Evolutionary conservation across 2,113 vertebrate species (phyloP), one percentile per base, ranked within the genome.

Genomic region (Setophaga petechia): DNA sequence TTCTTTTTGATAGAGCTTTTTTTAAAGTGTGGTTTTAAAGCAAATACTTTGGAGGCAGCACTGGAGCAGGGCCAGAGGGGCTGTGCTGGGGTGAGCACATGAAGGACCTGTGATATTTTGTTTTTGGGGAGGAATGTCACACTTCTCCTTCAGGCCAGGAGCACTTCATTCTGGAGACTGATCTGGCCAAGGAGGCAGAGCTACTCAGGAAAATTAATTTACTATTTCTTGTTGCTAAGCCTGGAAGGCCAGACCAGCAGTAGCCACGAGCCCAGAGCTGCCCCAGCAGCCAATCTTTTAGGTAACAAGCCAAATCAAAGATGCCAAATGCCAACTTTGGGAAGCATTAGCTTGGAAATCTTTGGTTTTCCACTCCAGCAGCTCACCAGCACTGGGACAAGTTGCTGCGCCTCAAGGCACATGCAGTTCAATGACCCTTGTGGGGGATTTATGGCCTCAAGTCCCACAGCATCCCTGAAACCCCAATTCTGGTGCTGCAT

Each of bases 351-450:
- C 71, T 85, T 61, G 84, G 30, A 61, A 89, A 71, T 49, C 20
- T n/a, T 77, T 69, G 63, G 28, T 17, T 76, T 62, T 43, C 67
- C 22, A 5, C 8, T 30, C 31, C 13, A 61, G 28, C 35, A 65
- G 21, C 20, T 44, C 78, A 30, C 44, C 67, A 86, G 66, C 52
- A 33, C 11, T 1, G 1, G 54, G 30, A 59, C 24, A 77, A 79
- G 22, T 19, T 86, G 58, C 63, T 37, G 33, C 39, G 35, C 13
- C 16, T 47, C 27, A 6, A 6, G 41, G 13, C 28, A 27, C 9
- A 5, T 0, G 6, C 14, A 12, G 25, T n/a, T 84, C 8, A 11
- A 39, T 33, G 22, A 35, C 5, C 5, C n/a, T 37, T 1, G 0
- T 3, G 5, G 37, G 5, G 24, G 41, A 69, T 95, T 95, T 52